phyloP scores from a whole-genome alignment of 2,113 vertebrate genomes.

The Triplophysa rosa region DNA sequence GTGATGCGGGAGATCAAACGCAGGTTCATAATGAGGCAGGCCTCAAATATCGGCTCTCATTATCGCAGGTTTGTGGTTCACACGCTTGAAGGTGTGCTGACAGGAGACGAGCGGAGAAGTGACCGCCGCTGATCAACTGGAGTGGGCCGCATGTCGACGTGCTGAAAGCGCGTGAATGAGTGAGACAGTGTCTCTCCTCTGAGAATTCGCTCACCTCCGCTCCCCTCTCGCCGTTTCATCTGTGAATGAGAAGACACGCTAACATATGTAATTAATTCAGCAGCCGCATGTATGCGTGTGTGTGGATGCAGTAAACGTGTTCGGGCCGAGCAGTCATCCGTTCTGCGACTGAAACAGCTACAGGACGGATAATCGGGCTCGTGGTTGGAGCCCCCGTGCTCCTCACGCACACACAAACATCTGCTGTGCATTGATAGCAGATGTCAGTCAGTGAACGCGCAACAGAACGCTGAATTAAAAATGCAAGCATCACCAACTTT shows the following conservation, averaged over 20 bases:
- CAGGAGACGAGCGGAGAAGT: constrained; percentile 35
- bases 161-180: constrained; percentile 43
- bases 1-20: not conserved
- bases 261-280: constrained; percentile 99
- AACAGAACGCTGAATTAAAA: constrained; percentile 81
- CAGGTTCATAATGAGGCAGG: not conserved
- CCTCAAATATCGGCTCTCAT: constrained; percentile 29
- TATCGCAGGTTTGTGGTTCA: constrained; percentile 28
- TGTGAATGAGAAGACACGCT: constrained; percentile 98
- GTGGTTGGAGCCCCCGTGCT: constrained; percentile 80
- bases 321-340: constrained; percentile 99
- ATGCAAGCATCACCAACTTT: constrained; percentile 80
- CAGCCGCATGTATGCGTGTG: constrained; percentile 22
- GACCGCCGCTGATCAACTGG: constrained; percentile 15
- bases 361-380: constrained; percentile 99
- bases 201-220: constrained; percentile 52
- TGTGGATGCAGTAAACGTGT: constrained; percentile 90
- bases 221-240: constrained; percentile 88
- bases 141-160: constrained; percentile 21
- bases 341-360: constrained; percentile 99
- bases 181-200: constrained; percentile 51
- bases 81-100: constrained; percentile 25
- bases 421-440: constrained; percentile 99
- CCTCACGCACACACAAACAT: constrained; percentile 98
- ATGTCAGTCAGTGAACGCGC: constrained; percentile 96